Conservation (phyloP, 2,113 vertebrate species). For the Ascaphus truei region DNA sequence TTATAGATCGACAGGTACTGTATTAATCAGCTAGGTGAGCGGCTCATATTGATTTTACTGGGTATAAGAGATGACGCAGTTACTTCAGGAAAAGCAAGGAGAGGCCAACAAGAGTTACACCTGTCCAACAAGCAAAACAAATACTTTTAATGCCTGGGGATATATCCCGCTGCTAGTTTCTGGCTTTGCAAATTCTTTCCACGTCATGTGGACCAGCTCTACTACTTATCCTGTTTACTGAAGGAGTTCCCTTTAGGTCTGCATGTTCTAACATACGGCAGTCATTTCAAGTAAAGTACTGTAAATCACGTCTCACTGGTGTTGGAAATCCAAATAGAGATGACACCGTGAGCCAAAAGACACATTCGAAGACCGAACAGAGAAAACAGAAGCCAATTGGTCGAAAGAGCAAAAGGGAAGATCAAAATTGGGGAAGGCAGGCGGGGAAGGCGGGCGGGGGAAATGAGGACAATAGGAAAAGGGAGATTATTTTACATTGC, state of each 20-base stretch:
- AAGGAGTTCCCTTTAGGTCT: slow-evolving; percentile 6
- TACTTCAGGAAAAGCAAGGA: no score
- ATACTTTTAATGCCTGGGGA: neutral
- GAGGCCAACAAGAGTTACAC: neutral
- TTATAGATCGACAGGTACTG: no score
- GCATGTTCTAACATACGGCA: slow-evolving; percentile 9
- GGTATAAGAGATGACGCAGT: no score
- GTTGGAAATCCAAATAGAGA: no score
- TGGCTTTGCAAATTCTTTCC: neutral
- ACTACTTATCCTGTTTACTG: slow-evolving; percentile 7
- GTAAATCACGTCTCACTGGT: neutral
- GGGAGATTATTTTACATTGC: no score
- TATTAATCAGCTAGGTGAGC: no score
- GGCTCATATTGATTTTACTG: no score
- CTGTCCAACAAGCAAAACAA: neutral
- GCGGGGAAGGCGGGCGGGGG: no score
- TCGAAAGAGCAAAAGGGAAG: neutral
- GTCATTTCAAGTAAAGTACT: no score
- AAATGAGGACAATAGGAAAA: no score
- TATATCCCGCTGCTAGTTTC: neutral
- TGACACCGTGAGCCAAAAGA: neutral
- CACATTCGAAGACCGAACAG: neutral
- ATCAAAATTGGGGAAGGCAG: neutral
- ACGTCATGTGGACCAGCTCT: neutral
- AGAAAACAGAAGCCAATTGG: neutral